phyloP scores from a whole-genome alignment of 2,888 invertebrate genomes.

The Volucella inflata region DNA sequence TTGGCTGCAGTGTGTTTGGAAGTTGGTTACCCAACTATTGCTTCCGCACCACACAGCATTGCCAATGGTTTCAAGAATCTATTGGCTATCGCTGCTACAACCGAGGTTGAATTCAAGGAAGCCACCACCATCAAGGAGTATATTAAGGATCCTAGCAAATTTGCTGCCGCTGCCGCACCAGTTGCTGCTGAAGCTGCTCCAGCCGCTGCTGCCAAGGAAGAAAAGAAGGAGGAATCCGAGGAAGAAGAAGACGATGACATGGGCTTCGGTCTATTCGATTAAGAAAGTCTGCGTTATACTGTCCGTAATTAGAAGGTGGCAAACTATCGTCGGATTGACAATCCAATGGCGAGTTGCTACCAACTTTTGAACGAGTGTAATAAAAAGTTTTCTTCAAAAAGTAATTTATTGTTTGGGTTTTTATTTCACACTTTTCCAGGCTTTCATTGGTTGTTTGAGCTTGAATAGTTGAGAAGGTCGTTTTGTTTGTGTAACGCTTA shows the following conservation, averaged over 20 bases:
- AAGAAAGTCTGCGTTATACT: constrained; percentile 79
- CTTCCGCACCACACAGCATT: constrained; percentile 98
- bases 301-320: constrained; percentile 66
- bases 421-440: neutral
- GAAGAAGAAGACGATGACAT: constrained; percentile 96
- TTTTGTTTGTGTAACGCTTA: too few relatives aligned
- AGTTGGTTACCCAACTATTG: constrained; percentile 98
- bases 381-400: constrained; percentile 63
- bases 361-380: constrained; percentile 66
- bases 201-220: constrained; percentile 87
- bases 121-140: constrained; percentile 96
- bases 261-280: constrained; percentile 98
- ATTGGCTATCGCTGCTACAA: constrained; percentile 97
- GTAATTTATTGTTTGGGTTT: neutral
- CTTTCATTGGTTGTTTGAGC: neutral
- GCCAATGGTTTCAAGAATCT: constrained; percentile 99
- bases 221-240: constrained; percentile 92
- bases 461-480: neutral
- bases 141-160: constrained; percentile 98
- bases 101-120: constrained; percentile 97
- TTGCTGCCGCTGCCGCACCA: constrained; percentile 88
- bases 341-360: constrained; percentile 82
- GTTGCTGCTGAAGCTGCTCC: constrained; percentile 87
- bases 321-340: constrained; percentile 83
- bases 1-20: constrained; percentile 96